These are phyloP conservation scores for Nesidiocoris tenuis DNA, from an alignment of 2,888 invertebrate species.

Conservation along the genomic window DNA sequence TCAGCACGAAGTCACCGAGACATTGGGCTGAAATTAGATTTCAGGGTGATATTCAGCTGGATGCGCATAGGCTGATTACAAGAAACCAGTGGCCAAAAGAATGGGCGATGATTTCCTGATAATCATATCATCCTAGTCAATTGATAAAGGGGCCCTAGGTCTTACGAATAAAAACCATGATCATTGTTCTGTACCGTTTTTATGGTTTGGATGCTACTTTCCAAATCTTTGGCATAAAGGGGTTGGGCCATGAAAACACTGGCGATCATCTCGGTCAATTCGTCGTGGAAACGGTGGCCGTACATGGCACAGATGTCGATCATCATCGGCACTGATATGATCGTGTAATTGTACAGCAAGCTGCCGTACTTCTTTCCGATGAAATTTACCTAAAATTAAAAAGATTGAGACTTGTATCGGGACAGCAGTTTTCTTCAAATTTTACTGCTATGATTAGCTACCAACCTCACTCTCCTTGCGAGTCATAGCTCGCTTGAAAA, in stretches of 20 bases:
- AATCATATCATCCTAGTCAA: too few relatives aligned
- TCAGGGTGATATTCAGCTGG: too few relatives aligned
- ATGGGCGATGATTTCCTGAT: too few relatives aligned
- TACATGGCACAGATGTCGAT: conserved; percentile 76
- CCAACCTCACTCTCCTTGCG: conserved; percentile 72
- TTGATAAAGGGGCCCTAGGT: too few relatives aligned
- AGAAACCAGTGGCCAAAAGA: too few relatives aligned
- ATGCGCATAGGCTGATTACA: too few relatives aligned
- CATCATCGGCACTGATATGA: conserved; percentile 79
- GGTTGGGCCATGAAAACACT: conserved; percentile 68
- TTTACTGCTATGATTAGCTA: neutral
- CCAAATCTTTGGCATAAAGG: conserved; percentile 51
- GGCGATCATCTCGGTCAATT: conserved; percentile 65
- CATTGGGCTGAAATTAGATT: neutral
- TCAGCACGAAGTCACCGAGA: too few relatives aligned
- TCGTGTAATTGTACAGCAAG: conserved; percentile 73
- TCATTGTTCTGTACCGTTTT: too few relatives aligned
- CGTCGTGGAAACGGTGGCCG: conserved; percentile 64
- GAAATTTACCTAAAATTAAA: conserved; percentile 57
- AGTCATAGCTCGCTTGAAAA: conserved; percentile 75
- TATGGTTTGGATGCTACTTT: conserved; percentile 48
- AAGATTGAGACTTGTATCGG: conserved; percentile 35
- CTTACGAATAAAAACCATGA: too few relatives aligned
- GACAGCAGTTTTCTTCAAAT: conserved; percentile 45
- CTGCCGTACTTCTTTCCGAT: conserved; percentile 67